phyloP scores from a whole-genome alignment of 2,113 vertebrate genomes.

The Thomomys bottae region DNA sequence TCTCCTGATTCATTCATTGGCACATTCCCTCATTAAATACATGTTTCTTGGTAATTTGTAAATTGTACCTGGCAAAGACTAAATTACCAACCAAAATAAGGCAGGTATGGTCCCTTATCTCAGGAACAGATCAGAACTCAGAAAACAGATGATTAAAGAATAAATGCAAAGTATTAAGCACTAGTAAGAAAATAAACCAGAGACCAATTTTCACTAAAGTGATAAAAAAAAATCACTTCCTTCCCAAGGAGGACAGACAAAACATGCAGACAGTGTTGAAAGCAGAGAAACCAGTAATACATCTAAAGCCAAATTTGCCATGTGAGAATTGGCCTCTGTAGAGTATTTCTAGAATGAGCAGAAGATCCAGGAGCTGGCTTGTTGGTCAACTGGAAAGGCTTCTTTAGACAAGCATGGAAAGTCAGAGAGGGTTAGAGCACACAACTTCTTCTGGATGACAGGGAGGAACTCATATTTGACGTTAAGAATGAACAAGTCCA shows the following conservation, averaged over 20 bases:
- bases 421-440: accelerated
- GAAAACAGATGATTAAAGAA: neutral
- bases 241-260: neutral
- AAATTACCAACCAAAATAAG: neutral
- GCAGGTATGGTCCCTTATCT: neutral
- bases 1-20: neutral
- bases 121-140: neutral
- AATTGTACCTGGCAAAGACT: neutral
- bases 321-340: neutral
- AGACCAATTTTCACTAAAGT: neutral
- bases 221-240: neutral
- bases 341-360: neutral
- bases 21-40: slow-evolving; percentile 12
- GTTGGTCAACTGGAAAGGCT: neutral
- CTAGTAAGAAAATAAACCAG: neutral
- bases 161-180: neutral
- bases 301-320: neutral
- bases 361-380: neutral
- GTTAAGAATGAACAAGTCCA: neutral
- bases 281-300: neutral
- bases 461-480: neutral
- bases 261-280: neutral
- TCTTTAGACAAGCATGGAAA: neutral
- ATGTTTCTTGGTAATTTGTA: neutral
- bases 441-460: neutral